Evolutionary conservation across 2,113 vertebrate species (phyloP).

Genomic region (Gymnogyps californianus): DNA sequence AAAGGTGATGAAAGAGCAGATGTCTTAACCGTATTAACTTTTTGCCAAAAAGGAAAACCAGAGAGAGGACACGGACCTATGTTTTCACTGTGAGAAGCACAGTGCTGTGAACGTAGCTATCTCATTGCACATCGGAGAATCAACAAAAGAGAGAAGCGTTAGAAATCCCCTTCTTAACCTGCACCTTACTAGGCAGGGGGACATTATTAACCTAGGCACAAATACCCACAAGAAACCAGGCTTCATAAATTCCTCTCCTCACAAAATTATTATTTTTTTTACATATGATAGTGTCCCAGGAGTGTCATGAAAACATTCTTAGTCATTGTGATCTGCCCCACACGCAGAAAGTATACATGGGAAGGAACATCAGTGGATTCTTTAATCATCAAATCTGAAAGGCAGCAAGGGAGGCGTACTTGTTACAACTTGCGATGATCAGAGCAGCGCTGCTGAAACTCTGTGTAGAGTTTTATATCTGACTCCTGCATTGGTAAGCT

Average conservation of each 20-base stretch:
- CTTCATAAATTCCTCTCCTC: not conserved
- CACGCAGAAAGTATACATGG: slow-evolving; percentile 32
- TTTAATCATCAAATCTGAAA: not conserved
- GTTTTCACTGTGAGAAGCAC: not conserved
- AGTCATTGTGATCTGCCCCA: not conserved
- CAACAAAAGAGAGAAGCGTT: not conserved
- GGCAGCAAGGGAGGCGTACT: not conserved
- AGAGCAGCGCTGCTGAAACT: not conserved
- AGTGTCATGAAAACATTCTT: not conserved
- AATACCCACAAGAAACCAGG: not conserved
- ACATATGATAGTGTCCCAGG: not conserved
- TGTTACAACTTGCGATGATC: slow-evolving; percentile 8
- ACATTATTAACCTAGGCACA: not conserved
- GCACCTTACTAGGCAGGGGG: not conserved
- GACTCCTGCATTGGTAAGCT: not conserved
- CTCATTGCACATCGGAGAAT: not conserved
- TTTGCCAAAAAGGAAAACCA: not conserved
- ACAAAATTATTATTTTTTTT: not conserved
- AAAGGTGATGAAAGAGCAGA: not conserved
- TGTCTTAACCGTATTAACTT: not conserved
- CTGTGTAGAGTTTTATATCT: not conserved
- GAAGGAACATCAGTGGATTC: slow-evolving; percentile 3
- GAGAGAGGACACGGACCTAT: not conserved
- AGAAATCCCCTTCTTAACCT: not conserved
- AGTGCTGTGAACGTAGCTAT: fast-evolving